These are phyloP conservation scores for Phrynosoma blainvillii DNA, from an alignment of 2,113 vertebrate species.

Conservation along the genomic window DNA sequence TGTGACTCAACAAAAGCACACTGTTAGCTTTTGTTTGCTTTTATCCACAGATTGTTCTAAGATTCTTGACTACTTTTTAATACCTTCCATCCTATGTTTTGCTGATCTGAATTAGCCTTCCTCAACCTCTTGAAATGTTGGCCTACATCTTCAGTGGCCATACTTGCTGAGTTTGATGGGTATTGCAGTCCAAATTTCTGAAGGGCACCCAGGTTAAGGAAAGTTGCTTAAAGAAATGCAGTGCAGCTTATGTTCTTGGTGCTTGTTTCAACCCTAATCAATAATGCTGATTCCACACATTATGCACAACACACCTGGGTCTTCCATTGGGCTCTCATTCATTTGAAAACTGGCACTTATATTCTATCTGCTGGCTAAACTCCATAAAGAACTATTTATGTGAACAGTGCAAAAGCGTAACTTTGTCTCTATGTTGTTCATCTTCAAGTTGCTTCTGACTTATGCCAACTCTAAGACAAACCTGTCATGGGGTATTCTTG, in stretches of 20 bases:
- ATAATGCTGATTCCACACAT: background rate
- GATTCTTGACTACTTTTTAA: background rate
- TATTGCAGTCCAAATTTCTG: background rate
- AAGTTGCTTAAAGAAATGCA: background rate
- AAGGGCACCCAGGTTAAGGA: background rate
- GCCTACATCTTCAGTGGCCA: background rate
- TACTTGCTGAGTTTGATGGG: background rate
- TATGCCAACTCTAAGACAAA: too few relatives aligned
- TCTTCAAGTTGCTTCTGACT: too few relatives aligned
- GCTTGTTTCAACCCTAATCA: background rate
- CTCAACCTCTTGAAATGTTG: background rate
- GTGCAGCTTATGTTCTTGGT: background rate
- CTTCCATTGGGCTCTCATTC: background rate
- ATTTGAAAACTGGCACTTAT: background rate
- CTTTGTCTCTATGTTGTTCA: too few relatives aligned
- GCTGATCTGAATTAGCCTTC: background rate
- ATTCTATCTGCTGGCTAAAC: background rate
- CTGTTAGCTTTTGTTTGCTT: background rate
- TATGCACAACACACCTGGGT: background rate
- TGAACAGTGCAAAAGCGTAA: background rate
- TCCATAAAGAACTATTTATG: background rate
- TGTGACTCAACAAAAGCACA: conserved; percentile 17
- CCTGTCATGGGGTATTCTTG: too few relatives aligned
- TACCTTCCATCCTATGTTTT: conserved; percentile 1
- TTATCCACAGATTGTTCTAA: conserved; percentile 11